Base-by-base conservation (phyloP, 2,113 vertebrate species). In the Sarotherodon lohbergeri region DNA sequence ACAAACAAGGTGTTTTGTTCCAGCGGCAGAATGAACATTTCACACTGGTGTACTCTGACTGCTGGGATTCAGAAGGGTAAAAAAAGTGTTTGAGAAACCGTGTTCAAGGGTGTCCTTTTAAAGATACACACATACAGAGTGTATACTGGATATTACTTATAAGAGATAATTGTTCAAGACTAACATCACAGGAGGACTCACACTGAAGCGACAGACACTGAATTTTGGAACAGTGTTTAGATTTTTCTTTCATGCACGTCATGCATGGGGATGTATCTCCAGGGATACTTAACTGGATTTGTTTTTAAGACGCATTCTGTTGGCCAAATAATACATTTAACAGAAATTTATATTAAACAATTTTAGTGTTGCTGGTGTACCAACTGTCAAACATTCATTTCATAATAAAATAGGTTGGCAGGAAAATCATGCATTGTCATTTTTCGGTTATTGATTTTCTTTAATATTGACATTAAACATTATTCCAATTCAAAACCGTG, bases 301-400 rank as follows among this genome's bases (percentile, higher is more conserved):
- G 52, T 85, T 41, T 89, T 79, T 34, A 52, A 43, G 48, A 85
- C 88, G 57, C 68, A 85, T 81, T 24, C 59, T 85, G 80, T 83
- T 50, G 87, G 83, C 55, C 39, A 86, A 89, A 87, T 79, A 57
- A 43, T 59, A 61, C 56, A 46, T n/a, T 41, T 14, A 52, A 63
- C 73, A 82, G 24, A 43, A 22, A 54, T 36, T 41, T 9, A 32
- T 24, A 4, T 48, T 4, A 17, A 76, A 76, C 29, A 43, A 19
- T 56, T 29, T 93, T 93, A 94, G 89, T 94, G 85, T 93, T 88
- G 55, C 80, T 83, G 32, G 56, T 88, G 76, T 56, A 83, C 61
- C 52, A 66, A 79, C 61, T 36, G 86, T 34, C 41, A 92, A 90
- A 90, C 48, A 82, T 82, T 87, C 82, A 83, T 66, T 66, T 87